These are phyloP conservation scores for Natrix natrix DNA, from an alignment of 2,797 vertebrate species.

Conservation along the genomic window DNA sequence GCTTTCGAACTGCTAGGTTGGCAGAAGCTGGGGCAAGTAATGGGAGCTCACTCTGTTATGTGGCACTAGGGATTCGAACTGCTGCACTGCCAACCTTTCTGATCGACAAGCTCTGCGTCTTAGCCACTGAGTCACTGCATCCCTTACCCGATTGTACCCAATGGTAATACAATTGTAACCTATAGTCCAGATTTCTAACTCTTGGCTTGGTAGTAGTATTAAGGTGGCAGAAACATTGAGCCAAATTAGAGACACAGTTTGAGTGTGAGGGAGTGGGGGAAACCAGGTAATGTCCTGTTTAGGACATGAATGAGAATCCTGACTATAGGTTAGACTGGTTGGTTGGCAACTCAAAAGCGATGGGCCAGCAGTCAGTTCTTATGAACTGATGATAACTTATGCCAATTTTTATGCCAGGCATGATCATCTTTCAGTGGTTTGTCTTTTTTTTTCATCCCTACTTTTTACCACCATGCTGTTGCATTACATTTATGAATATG, in stretches of 20 bases:
- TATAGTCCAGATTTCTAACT: not conserved
- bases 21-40: too few relatives aligned
- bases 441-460: not conserved
- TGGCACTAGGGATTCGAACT: too few relatives aligned
- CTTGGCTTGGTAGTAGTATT: not conserved
- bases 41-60: too few relatives aligned
- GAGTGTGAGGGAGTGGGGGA: accelerated
- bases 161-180: not conserved
- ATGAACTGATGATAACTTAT: not conserved
- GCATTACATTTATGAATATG: not conserved
- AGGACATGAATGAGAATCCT: not conserved
- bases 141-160: too few relatives aligned
- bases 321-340: not conserved
- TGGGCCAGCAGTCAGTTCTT: not conserved
- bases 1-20: too few relatives aligned
- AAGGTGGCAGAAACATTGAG: not conserved
- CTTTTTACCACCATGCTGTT: not conserved
- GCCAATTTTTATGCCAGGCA: not conserved
- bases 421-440: not conserved
- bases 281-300: not conserved
- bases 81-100: too few relatives aligned
- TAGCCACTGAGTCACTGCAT: too few relatives aligned
- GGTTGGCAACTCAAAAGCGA: not conserved
- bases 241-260: not conserved
- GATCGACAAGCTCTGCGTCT: too few relatives aligned